Base-by-base conservation (phyloP, 2,888 invertebrate genomes). In the Drosophila yooni region DNA sequence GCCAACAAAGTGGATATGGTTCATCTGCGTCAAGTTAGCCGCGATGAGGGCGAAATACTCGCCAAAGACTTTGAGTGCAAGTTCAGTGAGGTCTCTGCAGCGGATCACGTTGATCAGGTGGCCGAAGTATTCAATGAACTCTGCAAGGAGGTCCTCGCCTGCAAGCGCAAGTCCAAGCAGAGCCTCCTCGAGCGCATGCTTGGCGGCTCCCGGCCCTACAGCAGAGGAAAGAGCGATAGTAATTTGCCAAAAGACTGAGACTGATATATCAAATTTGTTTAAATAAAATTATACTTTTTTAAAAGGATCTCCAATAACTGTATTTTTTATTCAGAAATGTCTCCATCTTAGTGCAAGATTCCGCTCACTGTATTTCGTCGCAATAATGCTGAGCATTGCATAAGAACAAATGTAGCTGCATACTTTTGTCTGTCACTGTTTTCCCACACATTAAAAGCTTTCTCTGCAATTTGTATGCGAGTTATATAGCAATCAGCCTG, bases 1-100 rank as follows among this genome's bases (percentile, higher is more conserved):
- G 98, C 96, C 48, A 98, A 98, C 91, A 98, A 98, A 93, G 96
- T 96, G 29, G 98, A 98, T 91, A 97, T 98, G 97, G 96, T 97
- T 75, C 98, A 98, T 93, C 94, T 98, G 80, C 94, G 98, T 85
- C 97, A 97, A 94, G 97, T 98, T 62, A 97, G 96, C 91, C 95
- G 95, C 5, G 98, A 98, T 89, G 98, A 98, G 93, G 98, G 97
- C 38, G 97, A 97, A 92, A 97, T 96, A 82, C 94, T 98, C 59
- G 97, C 97, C 13, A 96, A 97, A 92, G 97, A 97, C 92, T 96
- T 97, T 90, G 97, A 98, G 91, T 97, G 97, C 93, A 96, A 95
- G 91, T 98, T 98, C 93, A 95, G 96, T 46, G 98, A 98, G 93
- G 96, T 98, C 15, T 96, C 97, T 0, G 98, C 98, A 0, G 97